Conservation (phyloP, 2,797 vertebrate genomes). For the Anniella stebbinsi region DNA sequence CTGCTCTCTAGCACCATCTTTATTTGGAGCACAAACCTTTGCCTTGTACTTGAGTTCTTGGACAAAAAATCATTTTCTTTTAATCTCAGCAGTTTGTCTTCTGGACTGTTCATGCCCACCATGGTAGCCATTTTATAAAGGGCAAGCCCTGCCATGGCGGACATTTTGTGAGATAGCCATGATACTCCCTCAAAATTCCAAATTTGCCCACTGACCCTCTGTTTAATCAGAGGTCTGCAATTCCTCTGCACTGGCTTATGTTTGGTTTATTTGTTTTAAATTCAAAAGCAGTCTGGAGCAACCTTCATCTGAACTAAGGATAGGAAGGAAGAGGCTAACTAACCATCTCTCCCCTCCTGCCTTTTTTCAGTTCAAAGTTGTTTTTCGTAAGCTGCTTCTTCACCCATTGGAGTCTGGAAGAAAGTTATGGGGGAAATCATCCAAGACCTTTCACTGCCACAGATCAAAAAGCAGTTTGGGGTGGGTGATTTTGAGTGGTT, state of each 20-base stretch:
- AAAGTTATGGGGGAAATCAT: neutral
- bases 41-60: no score
- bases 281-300: neutral
- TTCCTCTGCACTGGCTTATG: neutral
- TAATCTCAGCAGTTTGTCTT: no score
- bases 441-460: neutral
- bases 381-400: neutral
- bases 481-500: neutral
- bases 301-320: neutral
- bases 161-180: no score
- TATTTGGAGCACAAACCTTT: no score
- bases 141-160: no score
- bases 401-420: neutral
- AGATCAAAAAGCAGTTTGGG: neutral
- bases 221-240: neutral
- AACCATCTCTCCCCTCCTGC: neutral
- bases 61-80: no score
- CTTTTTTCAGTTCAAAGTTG: neutral
- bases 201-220: no score
- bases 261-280: neutral
- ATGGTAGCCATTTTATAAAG: no score
- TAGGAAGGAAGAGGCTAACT: neutral
- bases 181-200: no score
- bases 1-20: no score
- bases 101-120: no score